Percentiles rank a stretch among this genome's conserved stretches.
Conservation (phyloP, 2,888 invertebrate genomes). For the Cheiracanthium punctorium region DNA sequence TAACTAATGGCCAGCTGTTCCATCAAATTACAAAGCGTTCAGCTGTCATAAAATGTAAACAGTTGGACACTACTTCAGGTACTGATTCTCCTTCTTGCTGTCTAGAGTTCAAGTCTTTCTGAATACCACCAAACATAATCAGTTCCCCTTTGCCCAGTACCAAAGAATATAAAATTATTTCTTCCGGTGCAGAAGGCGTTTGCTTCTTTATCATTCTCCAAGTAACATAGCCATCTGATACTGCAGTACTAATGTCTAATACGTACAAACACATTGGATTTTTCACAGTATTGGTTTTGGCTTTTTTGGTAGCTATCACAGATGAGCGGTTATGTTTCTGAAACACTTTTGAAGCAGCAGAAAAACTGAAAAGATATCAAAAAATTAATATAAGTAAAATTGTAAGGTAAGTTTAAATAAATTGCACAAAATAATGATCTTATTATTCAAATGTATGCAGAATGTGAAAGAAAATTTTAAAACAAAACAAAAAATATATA, state of each 20-base stretch:
- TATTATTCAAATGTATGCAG: too few relatives aligned
- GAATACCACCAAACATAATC: conserved; percentile 96
- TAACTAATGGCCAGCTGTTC: background rate
- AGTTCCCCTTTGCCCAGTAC: conserved; percentile 93
- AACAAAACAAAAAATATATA: too few relatives aligned
- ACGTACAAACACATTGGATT: conserved; percentile 89
- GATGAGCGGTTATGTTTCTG: background rate
- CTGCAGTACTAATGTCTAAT: conserved; percentile 86
- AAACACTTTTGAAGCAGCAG: background rate
- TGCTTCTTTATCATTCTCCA: conserved; percentile 69
- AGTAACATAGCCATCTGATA: conserved; percentile 81
- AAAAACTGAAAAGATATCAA: conserved; percentile 1
- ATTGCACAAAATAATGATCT: too few relatives aligned
- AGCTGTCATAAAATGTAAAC: conserved; percentile 85
- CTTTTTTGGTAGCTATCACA: background rate
- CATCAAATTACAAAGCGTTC: conserved; percentile 76
- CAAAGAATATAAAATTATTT: conserved; percentile 91
- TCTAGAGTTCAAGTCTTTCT: conserved; percentile 83
- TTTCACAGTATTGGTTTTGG: conserved; percentile 73
- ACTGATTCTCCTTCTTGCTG: conserved; percentile 77
- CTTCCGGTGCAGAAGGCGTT: conserved; percentile 82
- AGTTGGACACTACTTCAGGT: conserved; percentile 85
- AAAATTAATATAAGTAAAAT: too few relatives aligned
- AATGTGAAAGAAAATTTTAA: too few relatives aligned
- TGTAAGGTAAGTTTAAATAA: too few relatives aligned